Evolutionary conservation across 2,888 invertebrate genomes (phyloP).

Genomic region (Calameuta idolon): DNA sequence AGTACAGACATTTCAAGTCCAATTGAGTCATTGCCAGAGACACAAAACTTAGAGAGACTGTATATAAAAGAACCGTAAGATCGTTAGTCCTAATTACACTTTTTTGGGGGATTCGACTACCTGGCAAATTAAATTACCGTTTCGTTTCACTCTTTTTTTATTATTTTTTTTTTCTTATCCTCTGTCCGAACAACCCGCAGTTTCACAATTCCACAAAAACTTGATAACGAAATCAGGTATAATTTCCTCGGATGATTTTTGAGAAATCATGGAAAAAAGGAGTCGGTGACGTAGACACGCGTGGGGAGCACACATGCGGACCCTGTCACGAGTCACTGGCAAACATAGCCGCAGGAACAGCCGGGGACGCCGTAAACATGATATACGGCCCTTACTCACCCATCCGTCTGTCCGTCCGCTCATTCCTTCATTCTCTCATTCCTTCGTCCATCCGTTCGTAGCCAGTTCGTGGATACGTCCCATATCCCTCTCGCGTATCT

Average conservation of each 20-base stretch:
- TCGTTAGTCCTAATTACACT: background rate
- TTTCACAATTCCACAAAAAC: too few relatives aligned
- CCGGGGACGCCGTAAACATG: slow-evolving; percentile 47
- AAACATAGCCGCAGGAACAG: slow-evolving; percentile 12
- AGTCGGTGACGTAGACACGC: background rate
- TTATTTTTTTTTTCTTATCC: too few relatives aligned
- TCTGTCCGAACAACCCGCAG: too few relatives aligned
- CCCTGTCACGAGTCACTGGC: background rate
- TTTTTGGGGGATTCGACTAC: background rate
- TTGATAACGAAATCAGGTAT: background rate
- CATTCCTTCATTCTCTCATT: slow-evolving; percentile 9
- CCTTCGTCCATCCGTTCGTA: background rate
- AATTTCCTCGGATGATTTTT: background rate
- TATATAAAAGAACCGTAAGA: background rate
- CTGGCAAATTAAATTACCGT: background rate
- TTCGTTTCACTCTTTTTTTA: too few relatives aligned
- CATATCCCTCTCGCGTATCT: slow-evolving; percentile 15
- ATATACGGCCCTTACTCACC: slow-evolving; percentile 38
- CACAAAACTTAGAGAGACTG: background rate
- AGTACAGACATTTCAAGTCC: background rate
- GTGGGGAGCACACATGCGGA: slow-evolving; percentile 3
- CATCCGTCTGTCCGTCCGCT: slow-evolving; percentile 3
- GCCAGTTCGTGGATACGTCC: slow-evolving; percentile 18
- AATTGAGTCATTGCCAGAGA: background rate
- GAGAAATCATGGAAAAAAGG: background rate